These are phyloP conservation scores for Trissolcus japonicus DNA, from an alignment of 2,888 invertebrate genomes.

Conservation along the genomic window DNA sequence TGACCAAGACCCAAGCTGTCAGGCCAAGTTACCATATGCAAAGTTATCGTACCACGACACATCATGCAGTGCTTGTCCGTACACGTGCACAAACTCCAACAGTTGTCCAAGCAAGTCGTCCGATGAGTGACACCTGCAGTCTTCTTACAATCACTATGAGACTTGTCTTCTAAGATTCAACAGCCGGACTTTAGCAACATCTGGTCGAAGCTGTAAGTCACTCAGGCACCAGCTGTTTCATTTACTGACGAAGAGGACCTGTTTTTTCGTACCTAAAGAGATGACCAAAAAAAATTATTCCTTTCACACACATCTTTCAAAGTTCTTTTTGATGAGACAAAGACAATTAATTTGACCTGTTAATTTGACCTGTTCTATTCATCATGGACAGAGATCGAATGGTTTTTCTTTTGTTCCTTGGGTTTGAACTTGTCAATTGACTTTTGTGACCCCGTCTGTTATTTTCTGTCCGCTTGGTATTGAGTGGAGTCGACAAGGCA, in stretches of 20 bases:
- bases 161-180: not conserved
- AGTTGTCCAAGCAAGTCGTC: not conserved
- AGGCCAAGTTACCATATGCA: constrained; percentile 5
- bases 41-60: constrained; percentile 1
- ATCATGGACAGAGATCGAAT: no score
- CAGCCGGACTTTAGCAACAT: not conserved
- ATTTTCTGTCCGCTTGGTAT: constrained; percentile 6
- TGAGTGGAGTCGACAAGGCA: constrained; percentile 1
- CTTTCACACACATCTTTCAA: no score
- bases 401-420: no score
- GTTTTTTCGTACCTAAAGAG: not conserved
- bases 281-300: not conserved
- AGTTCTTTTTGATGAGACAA: no score
- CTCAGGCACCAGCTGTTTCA: not conserved
- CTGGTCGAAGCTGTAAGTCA: not conserved
- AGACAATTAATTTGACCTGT: no score
- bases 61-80: constrained; percentile 14
- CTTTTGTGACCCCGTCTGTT: no score
- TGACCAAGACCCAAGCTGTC: not conserved
- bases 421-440: no score
- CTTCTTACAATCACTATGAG: not conserved
- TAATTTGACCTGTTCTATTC: no score
- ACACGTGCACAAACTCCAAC: constrained; percentile 14
- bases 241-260: not conserved
- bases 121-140: not conserved